Conservation (phyloP, 2,888 invertebrate genomes). For the Leptinotarsa rubiginosa region DNA sequence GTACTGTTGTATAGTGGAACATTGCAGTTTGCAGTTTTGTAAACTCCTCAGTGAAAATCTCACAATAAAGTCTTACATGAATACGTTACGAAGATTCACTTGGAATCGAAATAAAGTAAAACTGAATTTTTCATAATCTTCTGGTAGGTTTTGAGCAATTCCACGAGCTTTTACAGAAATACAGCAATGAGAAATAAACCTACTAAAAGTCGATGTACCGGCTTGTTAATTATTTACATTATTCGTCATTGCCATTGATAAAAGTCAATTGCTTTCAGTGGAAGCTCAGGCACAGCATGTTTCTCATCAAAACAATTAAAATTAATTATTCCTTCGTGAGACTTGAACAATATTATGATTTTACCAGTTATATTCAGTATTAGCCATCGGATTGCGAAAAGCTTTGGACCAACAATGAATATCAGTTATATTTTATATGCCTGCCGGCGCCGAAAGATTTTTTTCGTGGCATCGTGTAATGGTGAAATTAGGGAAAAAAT, state of each 20-base stretch:
- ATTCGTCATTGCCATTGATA: conserved; percentile 21
- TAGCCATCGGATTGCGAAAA: conserved; percentile 11
- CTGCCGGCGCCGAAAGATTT: background rate
- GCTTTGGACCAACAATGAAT: conserved; percentile 6
- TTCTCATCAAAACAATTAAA: conserved; percentile 14
- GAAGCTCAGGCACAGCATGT: background rate
- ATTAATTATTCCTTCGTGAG: conserved; percentile 4
- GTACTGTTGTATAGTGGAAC: too few species aligned
- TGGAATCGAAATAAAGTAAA: too few species aligned
- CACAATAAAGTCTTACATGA: too few species aligned
- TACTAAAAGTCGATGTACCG: background rate
- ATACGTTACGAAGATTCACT: too few species aligned
- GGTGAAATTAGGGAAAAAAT: conserved; percentile 29
- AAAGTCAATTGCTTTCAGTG: conserved; percentile 16
- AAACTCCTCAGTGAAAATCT: too few species aligned
- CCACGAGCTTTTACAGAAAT: too few species aligned
- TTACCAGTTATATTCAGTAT: conserved; percentile 41
- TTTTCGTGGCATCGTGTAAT: conserved; percentile 27
- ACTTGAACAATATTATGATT: conserved; percentile 24
- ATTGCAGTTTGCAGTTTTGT: too few species aligned
- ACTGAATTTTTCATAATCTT: too few species aligned
- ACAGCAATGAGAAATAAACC: background rate
- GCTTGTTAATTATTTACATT: background rate
- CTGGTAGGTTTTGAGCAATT: too few species aligned
- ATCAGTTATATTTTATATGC: conserved; percentile 21